Evolutionary conservation across 2,888 invertebrate genomes (phyloP).

Genomic region (Parthenolecanium corni): DNA sequence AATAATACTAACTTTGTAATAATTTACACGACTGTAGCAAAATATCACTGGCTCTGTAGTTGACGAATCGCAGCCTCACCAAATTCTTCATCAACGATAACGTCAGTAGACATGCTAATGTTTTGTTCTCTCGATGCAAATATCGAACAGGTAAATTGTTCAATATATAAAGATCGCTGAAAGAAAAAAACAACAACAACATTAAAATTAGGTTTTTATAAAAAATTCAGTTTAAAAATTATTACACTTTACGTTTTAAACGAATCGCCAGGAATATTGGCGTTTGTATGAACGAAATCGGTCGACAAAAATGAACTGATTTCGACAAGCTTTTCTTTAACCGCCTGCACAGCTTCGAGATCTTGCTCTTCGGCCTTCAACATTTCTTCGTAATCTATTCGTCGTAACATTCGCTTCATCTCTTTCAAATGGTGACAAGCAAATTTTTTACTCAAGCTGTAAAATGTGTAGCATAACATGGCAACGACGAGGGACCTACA

Average conservation of each 20-base stretch:
- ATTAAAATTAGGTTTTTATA: background rate
- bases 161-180: background rate
- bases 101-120: background rate
- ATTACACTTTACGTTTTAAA: background rate
- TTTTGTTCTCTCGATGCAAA: conserved; percentile 4
- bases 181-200: background rate
- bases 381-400: conserved; percentile 17
- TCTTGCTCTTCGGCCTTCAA: conserved; percentile 1
- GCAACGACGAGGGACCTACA: conserved; percentile 11
- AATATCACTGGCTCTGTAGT: background rate
- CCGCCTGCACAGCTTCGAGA: background rate
- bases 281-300: conserved; percentile 3
- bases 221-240: background rate
- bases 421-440: conserved; percentile 1
- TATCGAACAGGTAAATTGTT: background rate
- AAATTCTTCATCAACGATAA: conserved; percentile 12
- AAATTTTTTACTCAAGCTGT: conserved; percentile 9
- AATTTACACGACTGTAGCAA: background rate
- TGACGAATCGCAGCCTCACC: background rate
- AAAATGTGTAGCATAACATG: conserved; percentile 10
- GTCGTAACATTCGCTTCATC: background rate
- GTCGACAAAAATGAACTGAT: conserved; percentile 6
- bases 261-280: background rate
- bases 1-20: conserved; percentile 2
- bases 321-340: background rate